These are phyloP conservation scores for Micropterix aruncella DNA, from an alignment of 2,888 invertebrate species.

Conservation along the genomic window DNA sequence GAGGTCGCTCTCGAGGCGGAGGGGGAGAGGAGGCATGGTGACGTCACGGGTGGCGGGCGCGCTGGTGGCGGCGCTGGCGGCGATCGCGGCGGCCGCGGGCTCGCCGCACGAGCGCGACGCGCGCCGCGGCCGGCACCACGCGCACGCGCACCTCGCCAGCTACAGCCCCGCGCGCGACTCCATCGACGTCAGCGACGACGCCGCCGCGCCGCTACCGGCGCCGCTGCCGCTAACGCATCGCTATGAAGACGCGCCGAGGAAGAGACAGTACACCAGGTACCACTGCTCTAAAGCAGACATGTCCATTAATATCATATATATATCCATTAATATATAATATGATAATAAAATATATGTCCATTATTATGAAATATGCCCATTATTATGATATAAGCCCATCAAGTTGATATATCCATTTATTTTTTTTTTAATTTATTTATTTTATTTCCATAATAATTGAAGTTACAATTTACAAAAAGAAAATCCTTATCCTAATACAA, in stretches of 20 bases:
- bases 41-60: constrained; percentile 37
- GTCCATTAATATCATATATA: too few species aligned
- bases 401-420: too few species aligned
- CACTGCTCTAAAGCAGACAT: constrained; percentile 8
- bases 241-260: constrained; percentile 29
- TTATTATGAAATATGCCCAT: too few species aligned
- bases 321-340: neutral
- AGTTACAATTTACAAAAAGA: too few species aligned
- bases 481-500: too few species aligned
- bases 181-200: constrained; percentile 39
- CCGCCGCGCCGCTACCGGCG: constrained; percentile 18
- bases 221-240: constrained; percentile 26
- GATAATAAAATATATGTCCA: too few species aligned
- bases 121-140: constrained; percentile 28
- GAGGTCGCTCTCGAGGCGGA: neutral
- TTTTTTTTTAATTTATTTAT: too few species aligned
- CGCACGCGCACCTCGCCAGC: constrained; percentile 27
- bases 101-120: constrained; percentile 37
- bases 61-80: constrained; percentile 34
- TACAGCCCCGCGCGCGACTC: constrained; percentile 32
- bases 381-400: too few species aligned
- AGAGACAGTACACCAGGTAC: constrained; percentile 21
- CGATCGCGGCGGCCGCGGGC: constrained; percentile 21
- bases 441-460: too few species aligned
- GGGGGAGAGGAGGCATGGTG: constrained; percentile 19